These are phyloP conservation scores for Agapornis canus DNA, from an alignment of 2,797 vertebrate species.

Conservation along the genomic window DNA sequence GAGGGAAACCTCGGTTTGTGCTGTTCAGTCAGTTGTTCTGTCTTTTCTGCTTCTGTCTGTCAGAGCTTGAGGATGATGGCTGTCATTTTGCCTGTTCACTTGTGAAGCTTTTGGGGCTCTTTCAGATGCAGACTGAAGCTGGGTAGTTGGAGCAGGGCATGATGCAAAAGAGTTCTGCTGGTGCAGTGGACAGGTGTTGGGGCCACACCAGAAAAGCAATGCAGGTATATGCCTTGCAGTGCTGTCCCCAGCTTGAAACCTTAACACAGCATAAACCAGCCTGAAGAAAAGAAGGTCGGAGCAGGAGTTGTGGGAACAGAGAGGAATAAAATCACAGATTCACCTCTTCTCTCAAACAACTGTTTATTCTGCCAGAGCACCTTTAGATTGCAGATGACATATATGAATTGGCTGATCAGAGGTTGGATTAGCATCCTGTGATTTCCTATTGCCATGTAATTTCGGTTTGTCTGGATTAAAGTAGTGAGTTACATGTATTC, in stretches of 20 bases:
- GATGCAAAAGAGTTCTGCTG: not conserved
- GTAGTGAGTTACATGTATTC: not conserved
- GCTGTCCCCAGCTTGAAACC: not conserved
- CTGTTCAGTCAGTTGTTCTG: fast-evolving
- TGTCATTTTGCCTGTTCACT: not conserved
- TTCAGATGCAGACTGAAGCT: not conserved
- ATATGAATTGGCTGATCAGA: not conserved
- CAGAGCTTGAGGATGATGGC: not conserved
- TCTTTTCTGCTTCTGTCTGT: not conserved
- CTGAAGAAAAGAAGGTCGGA: not conserved
- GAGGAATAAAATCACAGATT: not conserved
- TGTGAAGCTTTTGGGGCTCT: not conserved
- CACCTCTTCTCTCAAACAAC: not conserved
- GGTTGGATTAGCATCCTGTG: not conserved
- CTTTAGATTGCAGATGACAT: not conserved
- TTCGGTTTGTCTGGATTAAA: not conserved
- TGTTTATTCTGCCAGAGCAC: not conserved
- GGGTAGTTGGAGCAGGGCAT: not conserved
- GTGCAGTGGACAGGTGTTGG: not conserved
- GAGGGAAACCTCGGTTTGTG: not conserved
- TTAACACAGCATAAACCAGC: not conserved
- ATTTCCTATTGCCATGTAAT: not conserved
- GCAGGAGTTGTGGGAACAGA: not conserved
- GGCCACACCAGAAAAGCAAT: not conserved
- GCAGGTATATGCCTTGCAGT: not conserved